Conservation (phyloP, 2,888 invertebrate genomes). For the Drosophila parthenogenetica region DNA sequence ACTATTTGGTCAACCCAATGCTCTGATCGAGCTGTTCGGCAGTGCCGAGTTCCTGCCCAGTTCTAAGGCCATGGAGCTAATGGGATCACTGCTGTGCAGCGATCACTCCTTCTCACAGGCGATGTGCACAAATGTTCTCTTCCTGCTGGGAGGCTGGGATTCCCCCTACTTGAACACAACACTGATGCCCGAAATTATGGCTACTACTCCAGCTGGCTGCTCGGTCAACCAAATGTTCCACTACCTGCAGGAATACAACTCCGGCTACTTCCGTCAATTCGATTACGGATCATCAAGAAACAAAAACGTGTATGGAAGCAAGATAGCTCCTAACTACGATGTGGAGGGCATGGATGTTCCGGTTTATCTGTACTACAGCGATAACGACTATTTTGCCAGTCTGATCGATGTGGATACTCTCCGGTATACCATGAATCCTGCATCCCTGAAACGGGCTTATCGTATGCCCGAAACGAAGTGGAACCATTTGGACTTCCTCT, state of each 20-base stretch:
- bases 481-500: slow-evolving; percentile 79
- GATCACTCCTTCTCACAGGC: slow-evolving; percentile 59
- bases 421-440: slow-evolving; percentile 49
- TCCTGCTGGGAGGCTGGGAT: slow-evolving; percentile 70
- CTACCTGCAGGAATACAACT: slow-evolving; percentile 78
- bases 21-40: slow-evolving; percentile 71
- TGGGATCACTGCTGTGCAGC: slow-evolving; percentile 59
- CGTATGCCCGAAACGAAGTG: slow-evolving; percentile 70
- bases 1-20: slow-evolving; percentile 74
- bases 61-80: slow-evolving; percentile 64
- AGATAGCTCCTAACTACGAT: slow-evolving; percentile 62
- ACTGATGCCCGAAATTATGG: slow-evolving; percentile 74
- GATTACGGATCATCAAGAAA: slow-evolving; percentile 71
- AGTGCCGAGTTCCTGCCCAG: slow-evolving; percentile 76
- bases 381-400: slow-evolving; percentile 78
- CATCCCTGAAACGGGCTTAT: slow-evolving; percentile 62
- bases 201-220: slow-evolving; percentile 78
- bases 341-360: slow-evolving; percentile 67
- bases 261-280: slow-evolving; percentile 68
- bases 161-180: slow-evolving; percentile 70
- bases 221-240: slow-evolving; percentile 76
- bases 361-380: slow-evolving; percentile 75
- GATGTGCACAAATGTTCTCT: slow-evolving; percentile 66
- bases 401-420: slow-evolving; percentile 76
- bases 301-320: slow-evolving; percentile 61